These are phyloP conservation scores for Gymnoscopelus microlampas DNA, from an alignment of 2,797 vertebrate species.

Conservation along the genomic window DNA sequence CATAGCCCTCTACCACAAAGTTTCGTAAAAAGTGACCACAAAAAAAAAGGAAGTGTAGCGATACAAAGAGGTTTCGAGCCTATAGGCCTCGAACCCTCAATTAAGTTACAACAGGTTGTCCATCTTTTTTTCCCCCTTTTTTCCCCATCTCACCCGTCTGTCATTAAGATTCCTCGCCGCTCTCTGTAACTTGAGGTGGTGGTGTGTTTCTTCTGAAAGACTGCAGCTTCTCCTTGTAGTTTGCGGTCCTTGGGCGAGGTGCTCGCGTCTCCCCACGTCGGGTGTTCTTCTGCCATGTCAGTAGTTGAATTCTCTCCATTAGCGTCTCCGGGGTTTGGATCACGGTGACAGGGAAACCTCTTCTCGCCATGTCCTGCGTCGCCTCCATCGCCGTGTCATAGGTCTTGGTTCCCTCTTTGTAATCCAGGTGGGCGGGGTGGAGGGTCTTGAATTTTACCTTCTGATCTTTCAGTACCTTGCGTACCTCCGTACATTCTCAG, in stretches of 20 bases:
- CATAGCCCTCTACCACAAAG: too few relatives aligned
- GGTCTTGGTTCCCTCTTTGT: background rate
- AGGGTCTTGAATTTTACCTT: slow-evolving; percentile 26
- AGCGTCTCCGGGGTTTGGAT: too few relatives aligned
- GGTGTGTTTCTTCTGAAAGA: slow-evolving; percentile 7
- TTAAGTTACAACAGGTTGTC: too few relatives aligned
- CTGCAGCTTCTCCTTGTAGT: slow-evolving; percentile 5
- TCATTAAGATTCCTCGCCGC: too few relatives aligned
- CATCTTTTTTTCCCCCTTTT: too few relatives aligned
- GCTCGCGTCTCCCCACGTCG: background rate
- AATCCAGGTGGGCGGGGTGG: slow-evolving; percentile 13
- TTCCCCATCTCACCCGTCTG: background rate
- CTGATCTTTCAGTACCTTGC: slow-evolving; percentile 17
- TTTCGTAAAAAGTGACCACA: too few relatives aligned
- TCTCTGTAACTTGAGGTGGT: background rate
- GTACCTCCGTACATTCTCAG: slow-evolving; percentile 24
- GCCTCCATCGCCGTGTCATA: background rate
- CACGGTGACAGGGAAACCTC: slow-evolving; percentile 5
- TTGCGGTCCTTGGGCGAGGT: accelerated
- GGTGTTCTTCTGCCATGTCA: background rate
- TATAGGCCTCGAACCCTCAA: too few relatives aligned
- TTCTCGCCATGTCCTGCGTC: slow-evolving; percentile 13
- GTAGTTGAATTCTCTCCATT: background rate
- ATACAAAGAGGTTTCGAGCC: too few relatives aligned
- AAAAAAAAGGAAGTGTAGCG: too few relatives aligned